Percentiles rank a stretch among this genome's conserved stretches.
These are phyloP conservation scores for Setophaga kirtlandii DNA, from an alignment of 2,113 vertebrate species.

Conservation along the genomic window DNA sequence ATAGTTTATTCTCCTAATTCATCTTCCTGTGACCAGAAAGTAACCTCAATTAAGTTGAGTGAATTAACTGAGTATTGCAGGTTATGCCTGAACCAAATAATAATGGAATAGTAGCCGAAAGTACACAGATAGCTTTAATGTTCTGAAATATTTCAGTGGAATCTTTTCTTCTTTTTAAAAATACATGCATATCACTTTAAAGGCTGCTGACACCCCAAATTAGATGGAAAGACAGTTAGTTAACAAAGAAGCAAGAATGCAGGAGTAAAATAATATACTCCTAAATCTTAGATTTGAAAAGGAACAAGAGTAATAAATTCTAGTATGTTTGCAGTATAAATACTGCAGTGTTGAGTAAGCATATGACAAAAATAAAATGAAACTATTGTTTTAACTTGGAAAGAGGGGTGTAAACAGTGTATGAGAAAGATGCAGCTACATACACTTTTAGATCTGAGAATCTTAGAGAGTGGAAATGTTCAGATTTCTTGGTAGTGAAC, in stretches of 20 bases:
- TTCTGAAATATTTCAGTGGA: not conserved
- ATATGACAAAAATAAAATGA: slow-evolving; percentile 47
- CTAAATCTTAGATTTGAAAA: not conserved
- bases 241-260: not conserved
- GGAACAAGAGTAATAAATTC: not conserved
- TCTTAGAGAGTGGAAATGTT: not conserved
- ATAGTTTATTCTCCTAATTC: not conserved
- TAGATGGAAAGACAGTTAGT: not conserved
- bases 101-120: not conserved
- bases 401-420: not conserved
- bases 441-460: not conserved
- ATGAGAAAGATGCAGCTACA: not conserved
- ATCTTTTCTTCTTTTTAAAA: not conserved
- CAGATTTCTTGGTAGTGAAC: not conserved
- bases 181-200: not conserved
- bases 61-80: not conserved
- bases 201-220: not conserved
- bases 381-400: slow-evolving; percentile 15
- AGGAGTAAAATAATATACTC: not conserved
- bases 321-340: not conserved
- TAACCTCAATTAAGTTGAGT: not conserved
- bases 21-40: not conserved
- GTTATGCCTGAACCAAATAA: not conserved
- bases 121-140: not conserved
- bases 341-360: slow-evolving; percentile 8